These are phyloP conservation scores for Rhorus exstirpatorius DNA, from an alignment of 2,888 invertebrate genomes.

Conservation along the genomic window DNA sequence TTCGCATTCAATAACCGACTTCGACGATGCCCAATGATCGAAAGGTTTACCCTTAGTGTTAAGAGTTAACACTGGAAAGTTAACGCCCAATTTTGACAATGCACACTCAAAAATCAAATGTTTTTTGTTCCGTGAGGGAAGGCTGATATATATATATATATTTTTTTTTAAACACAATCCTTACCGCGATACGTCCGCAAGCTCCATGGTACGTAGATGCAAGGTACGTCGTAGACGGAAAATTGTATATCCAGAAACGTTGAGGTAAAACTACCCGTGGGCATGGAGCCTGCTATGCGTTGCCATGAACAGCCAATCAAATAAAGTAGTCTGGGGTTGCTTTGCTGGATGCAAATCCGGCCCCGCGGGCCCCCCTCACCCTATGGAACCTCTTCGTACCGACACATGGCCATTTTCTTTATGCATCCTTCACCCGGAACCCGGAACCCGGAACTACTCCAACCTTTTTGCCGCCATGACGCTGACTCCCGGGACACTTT, in stretches of 20 bases:
- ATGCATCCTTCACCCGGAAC: not conserved
- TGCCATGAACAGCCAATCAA: constrained; percentile 80
- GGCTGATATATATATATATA: no score
- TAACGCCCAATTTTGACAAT: no score
- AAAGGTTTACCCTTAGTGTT: no score
- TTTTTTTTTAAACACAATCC: no score
- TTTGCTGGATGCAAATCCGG: constrained; percentile 82
- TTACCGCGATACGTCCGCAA: no score
- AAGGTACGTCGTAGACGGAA: no score
- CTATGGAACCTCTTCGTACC: constrained; percentile 37
- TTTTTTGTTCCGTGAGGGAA: no score
- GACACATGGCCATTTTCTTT: constrained; percentile 27
- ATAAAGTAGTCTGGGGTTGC: constrained; percentile 83
- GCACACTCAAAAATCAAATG: no score
- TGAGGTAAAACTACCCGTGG: constrained; percentile 4
- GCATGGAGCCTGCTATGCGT: constrained; percentile 47
- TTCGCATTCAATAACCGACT: no score
- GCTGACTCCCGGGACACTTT: constrained; percentile 47
- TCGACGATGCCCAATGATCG: no score
- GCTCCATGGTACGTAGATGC: no score
- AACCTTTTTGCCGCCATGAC: constrained; percentile 31
- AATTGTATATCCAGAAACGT: constrained; percentile 15
- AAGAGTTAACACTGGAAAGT: no score
- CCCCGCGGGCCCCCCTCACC: constrained; percentile 74
- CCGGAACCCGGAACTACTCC: not conserved